A percentile compares a stretch with the other conserved stretches of the same genome.
phyloP scores from a whole-genome alignment of 2,797 vertebrate genomes.

The Coccyzus lansbergi region DNA sequence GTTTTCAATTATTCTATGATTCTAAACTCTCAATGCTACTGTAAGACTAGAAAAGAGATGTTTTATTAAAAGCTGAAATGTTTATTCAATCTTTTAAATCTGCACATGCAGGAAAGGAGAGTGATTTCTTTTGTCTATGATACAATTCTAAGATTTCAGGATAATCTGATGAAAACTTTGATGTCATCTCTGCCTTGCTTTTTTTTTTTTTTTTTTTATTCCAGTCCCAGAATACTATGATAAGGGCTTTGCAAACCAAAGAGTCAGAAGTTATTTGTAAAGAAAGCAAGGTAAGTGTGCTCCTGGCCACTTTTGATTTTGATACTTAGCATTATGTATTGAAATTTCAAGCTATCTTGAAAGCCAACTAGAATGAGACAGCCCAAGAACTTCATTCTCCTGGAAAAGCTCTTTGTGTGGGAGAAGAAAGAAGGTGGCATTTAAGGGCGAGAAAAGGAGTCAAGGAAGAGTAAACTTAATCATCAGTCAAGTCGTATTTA shows the following conservation, averaged over 20 bases:
- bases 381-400: neutral
- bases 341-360: neutral
- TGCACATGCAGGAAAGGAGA: neutral
- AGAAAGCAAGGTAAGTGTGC: neutral
- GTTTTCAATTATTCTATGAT: neutral
- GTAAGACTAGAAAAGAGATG: neutral
- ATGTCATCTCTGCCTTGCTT: neutral
- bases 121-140: neutral
- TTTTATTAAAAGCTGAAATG: slow-evolving; percentile 7
- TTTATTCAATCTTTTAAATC: slow-evolving; percentile 29
- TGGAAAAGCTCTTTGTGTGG: neutral
- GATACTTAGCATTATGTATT: neutral
- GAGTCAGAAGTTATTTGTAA: neutral
- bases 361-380: neutral
- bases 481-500: neutral
- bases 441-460: slow-evolving; percentile 9
- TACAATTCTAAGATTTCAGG: neutral
- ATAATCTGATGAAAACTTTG: neutral
- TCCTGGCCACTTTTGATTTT: neutral
- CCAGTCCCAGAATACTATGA: neutral
- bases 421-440: neutral
- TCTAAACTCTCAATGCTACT: neutral
- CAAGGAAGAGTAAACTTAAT: neutral
- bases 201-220: no score
- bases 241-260: neutral